Base-by-base conservation (phyloP, 2,888 invertebrate species). In the Creontiades dilutus region DNA sequence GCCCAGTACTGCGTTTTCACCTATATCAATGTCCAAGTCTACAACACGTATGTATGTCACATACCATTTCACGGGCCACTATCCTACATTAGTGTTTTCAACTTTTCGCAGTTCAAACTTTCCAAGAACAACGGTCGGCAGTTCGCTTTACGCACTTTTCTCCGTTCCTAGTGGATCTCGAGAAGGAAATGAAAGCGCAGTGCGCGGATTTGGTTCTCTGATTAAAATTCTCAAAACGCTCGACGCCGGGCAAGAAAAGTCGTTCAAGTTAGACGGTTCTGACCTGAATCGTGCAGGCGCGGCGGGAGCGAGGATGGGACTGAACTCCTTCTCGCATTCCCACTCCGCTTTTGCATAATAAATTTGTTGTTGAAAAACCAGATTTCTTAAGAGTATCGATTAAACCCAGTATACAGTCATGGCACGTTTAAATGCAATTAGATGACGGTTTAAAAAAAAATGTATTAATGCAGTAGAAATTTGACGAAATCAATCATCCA, bases 181-280 rank as follows among this genome's bases (percentile, higher is more conserved):
- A 14, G 16, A n/a, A 57, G 57, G 57, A 57, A 57, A 16, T 57
- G 57, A 68, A 68, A 68, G 19, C 13, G 68, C 9, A 13, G 68
- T 27, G 13, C 23, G 61, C 68, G 19, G 68, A 68, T 68, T 68
- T 68, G 19, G 68, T 68, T 68, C 11, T 12, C 68, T 68, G 19
- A 68, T 68, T 68, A 23, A 68, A 68, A 68, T 68, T 68, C 68
- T 68, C 68, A 19, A 68, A 27, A 68, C 68, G 68, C 68, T 7
- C 68, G 7, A 27, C 23, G 11, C 23, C 23, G 57, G 23, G 27
- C 19, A 27, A 68, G 68, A 68, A 68, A 68, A 68, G 68, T 68
- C 68, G 68, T 68, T 68, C 57, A 57, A 27, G 68, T 68, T 27
- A 9, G 68, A 27, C 13, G 68, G 68, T 68, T 57, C 68, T 23